Base-by-base conservation (phyloP, 1,140 invertebrate genomes). In the Camponotus floridanus region DNA sequence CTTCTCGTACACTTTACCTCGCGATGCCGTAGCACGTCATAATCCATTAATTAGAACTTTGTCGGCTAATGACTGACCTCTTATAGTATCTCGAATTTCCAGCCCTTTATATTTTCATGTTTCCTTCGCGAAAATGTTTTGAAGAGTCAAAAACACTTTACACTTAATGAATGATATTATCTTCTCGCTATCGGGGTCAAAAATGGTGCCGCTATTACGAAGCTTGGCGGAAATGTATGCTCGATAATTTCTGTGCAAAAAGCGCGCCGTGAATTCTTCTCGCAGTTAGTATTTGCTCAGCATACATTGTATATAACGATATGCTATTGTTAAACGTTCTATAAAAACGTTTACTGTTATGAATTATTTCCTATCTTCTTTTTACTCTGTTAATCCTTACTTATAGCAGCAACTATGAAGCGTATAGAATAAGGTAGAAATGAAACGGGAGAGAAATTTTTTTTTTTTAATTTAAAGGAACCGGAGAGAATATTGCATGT, bases 341-440 rank as follows among this genome's bases (percentile, higher is more conserved):
- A 45, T 51, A 18, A 18, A 18, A 81, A 81, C 11, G 39, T 71
- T 81, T 81, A 42, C 21, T 15, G 36, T 70, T 7, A 31, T 61
- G 15, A 18, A 61, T 81, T 81, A 81, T 81, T 73, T 61, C 9
- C 4, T 59, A 42, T n/a, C 33, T 6, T 45, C 55, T 42, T 9
- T 57, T 26, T 6, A 9, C 15, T 13, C 48, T 13, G 31, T 48
- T 48, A 39, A 13, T 51, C 33, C 18, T 39, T 2, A 5, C 18
- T 13, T 71, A 11, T 33, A 18, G 15, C n/a, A 45, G 39, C 33
- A 42, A 68, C 7, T 9, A 45, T 68, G 21, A 71, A 9, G 26
- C n/a, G 26, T 33, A 55, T 15, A 33, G 1, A 68, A 81, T 73
- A 73, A 45, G 36, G 21, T 31, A 33, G 39, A 73, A 11, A 68